These are phyloP conservation scores for Sylvia borin DNA, from an alignment of 2,797 vertebrate species.

Conservation along the genomic window DNA sequence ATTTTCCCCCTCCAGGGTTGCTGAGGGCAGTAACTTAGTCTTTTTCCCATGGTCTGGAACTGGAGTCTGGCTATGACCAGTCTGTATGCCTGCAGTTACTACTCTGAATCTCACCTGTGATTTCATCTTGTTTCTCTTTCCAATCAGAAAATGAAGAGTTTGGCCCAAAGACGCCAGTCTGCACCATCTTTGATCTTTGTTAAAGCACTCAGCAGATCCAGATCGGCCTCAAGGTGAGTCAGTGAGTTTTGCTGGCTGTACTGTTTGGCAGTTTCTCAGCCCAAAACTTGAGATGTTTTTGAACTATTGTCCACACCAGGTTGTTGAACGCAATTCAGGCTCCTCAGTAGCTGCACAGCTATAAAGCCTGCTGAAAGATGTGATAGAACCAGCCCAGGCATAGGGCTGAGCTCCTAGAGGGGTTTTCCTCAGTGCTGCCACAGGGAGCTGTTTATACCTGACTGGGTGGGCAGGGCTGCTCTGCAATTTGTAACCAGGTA, in stretches of 20 bases:
- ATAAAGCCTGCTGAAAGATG: background rate
- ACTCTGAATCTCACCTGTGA: background rate
- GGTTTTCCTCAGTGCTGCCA: background rate
- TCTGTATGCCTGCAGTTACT: background rate
- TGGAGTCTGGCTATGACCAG: background rate
- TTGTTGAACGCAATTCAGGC: background rate
- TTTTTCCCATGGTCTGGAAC: background rate
- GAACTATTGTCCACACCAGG: background rate
- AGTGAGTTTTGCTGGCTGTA: background rate
- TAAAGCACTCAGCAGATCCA: conserved; percentile 90
- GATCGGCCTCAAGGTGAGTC: conserved; percentile 85
- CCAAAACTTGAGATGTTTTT: background rate
- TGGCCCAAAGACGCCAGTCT: conserved; percentile 92
- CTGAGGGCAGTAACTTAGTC: background rate
- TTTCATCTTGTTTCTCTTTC: conserved; percentile 55
- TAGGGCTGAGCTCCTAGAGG: fast-evolving
- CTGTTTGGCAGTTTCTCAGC: background rate
- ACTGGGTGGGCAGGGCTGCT: background rate
- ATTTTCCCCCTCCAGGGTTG: background rate
- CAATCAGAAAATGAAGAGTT: conserved; percentile 91
- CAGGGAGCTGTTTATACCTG: background rate
- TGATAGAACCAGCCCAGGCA: background rate
- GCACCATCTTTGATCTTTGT: conserved; percentile 93
- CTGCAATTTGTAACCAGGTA: fast-evolving
- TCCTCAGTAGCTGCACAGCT: background rate